phyloP scores from a whole-genome alignment of 2,888 invertebrate genomes.

The Ochropleura leucogaster region DNA sequence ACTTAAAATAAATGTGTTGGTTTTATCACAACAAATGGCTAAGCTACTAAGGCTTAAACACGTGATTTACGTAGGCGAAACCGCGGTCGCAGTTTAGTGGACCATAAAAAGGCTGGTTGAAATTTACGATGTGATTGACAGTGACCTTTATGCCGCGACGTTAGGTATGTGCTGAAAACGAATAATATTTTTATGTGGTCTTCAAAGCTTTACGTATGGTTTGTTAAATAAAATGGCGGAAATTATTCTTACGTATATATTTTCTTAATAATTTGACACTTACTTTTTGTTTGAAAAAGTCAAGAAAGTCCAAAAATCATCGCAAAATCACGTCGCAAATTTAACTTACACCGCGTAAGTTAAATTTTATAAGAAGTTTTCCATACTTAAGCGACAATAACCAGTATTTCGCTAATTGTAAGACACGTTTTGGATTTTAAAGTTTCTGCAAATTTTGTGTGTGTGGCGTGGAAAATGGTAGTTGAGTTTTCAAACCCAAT shows the following conservation, averaged over 20 bases:
- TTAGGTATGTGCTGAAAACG: slow-evolving; percentile 55
- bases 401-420: background rate
- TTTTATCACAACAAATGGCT: background rate
- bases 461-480: background rate
- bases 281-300: background rate
- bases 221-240: slow-evolving; percentile 51
- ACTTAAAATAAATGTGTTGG: background rate
- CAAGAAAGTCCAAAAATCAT: background rate
- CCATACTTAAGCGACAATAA: background rate
- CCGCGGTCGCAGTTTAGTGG: slow-evolving; percentile 23
- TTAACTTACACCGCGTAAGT: background rate
- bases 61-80: background rate
- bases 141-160: slow-evolving; percentile 66
- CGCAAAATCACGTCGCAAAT: too few relatives aligned
- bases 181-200: slow-evolving; percentile 55
- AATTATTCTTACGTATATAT: background rate
- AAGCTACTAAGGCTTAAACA: slow-evolving; percentile 9
- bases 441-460: background rate
- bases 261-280: background rate
- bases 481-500: background rate
- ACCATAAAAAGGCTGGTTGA: slow-evolving; percentile 64
- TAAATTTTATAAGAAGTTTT: background rate
- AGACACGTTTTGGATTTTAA: background rate
- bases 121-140: slow-evolving; percentile 76
- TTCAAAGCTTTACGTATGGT: slow-evolving; percentile 46